Evolutionary conservation across 2,888 invertebrate species (phyloP), one percentile per base, ranked within the genome.

Genomic region (Hirtodrosophila duncani): DNA sequence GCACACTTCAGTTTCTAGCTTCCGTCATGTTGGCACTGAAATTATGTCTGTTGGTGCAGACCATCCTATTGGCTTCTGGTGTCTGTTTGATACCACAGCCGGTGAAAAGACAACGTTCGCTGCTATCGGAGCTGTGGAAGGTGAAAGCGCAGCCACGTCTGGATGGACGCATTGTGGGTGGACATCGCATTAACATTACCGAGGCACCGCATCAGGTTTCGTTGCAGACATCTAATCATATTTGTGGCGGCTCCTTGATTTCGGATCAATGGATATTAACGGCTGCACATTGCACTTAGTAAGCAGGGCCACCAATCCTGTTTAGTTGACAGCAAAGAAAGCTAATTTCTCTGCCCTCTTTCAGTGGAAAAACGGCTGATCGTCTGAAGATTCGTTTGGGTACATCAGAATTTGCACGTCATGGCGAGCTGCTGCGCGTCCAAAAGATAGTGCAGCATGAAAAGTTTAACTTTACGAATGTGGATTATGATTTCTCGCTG

Each of bases 401-500:
- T 1, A 89, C 89, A 3, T 88, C 89, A 0, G 87, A 86, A 23
- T 86, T 83, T 10, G 74, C 84, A 0, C 30, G 67, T 0, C 90
- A 89, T 0, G 92, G 92, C 0, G 63, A 84, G 20, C 2, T 91
- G 0, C 83, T 90, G 3, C 84, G 87, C 7, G 88, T 91, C 0
- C 86, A 86, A 0, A 86, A 87, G 33, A 75, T 90, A 4, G 68
- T 87, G 1, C 87, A 87, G 45, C 90, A 92, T 59, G 87, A 88
- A 8, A 82, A 87, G 5, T 92, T 89, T 66, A 84, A 87, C 7
- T 91, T 88, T 58, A 84, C 86, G 8, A 88, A 84, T 39, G 89
- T 89, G 81, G 91, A 91, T 50, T 89, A 87, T 45, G 92, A 92
- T 41, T 87, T 90, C 20, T 90, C 91, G 0, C 68, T 91, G 1